Conservation (phyloP, 2,797 vertebrate species). For the Potorous gilbertii region DNA sequence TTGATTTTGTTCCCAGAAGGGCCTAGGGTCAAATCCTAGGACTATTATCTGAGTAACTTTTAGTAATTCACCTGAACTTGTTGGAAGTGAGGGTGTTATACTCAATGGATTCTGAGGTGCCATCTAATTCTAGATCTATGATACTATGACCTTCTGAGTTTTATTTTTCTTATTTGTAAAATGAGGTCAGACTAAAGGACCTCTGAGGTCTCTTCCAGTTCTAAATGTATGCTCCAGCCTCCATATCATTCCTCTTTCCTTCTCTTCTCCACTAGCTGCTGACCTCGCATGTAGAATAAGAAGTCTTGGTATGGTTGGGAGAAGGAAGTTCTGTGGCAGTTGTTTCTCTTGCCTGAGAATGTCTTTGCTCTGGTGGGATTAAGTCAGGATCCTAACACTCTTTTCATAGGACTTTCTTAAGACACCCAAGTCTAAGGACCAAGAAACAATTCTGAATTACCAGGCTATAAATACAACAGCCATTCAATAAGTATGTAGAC, state of each 20-base stretch:
- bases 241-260: background rate
- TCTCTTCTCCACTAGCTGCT: background rate
- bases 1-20: background rate
- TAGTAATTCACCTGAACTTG: background rate
- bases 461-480: background rate
- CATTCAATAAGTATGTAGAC: background rate
- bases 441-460: slow-evolving; percentile 8
- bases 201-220: background rate
- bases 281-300: background rate
- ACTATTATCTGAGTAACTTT: background rate
- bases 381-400: slow-evolving; percentile 55
- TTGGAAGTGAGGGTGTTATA: background rate
- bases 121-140: background rate
- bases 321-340: background rate
- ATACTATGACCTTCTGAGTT: background rate
- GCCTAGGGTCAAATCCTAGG: background rate
- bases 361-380: slow-evolving; percentile 49
- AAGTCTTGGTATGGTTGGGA: accelerated
- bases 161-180: background rate
- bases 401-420: slow-evolving; percentile 60
- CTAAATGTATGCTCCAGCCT: background rate
- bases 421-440: background rate
- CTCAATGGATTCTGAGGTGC: background rate
- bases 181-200: background rate
- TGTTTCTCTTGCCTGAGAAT: background rate